Conservation (phyloP, 2,797 vertebrate genomes). For the Poeciliopsis paucimaculata region DNA sequence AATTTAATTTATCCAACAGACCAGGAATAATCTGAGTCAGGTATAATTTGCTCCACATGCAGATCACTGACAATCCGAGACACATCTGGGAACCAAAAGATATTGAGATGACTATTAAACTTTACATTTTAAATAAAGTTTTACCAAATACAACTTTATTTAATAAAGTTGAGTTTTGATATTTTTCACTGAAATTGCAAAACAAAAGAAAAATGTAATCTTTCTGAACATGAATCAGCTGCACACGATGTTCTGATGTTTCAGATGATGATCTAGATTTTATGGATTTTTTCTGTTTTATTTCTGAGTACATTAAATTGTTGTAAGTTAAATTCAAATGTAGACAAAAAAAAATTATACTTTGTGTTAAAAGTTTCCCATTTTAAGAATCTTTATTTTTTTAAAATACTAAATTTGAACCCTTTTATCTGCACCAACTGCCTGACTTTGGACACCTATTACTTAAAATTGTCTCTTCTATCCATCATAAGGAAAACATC, state of each 20-base stretch:
- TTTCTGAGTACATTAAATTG: not conserved
- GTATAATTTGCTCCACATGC: not conserved
- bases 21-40: not conserved
- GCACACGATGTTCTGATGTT: too few species aligned
- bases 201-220: too few species aligned
- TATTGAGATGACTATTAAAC: too few species aligned
- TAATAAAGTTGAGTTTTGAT: not conserved
- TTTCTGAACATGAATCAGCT: too few species aligned
- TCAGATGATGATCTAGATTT: too few species aligned
- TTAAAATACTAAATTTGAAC: too few species aligned
- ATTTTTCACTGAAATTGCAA: not conserved
- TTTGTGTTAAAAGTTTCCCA: not conserved
- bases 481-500: too few species aligned
- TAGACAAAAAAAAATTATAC: not conserved
- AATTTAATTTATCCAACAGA: not conserved
- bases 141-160: not conserved
- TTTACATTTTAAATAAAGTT: not conserved
- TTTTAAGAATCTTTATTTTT: not conserved
- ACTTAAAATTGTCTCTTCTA: too few species aligned
- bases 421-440: too few species aligned
- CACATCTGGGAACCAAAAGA: not conserved
- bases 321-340: too few species aligned
- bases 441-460: too few species aligned
- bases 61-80: not conserved
- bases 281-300: too few species aligned